Conservation (phyloP, 2,888 invertebrate genomes). For the Andrena marginata region DNA sequence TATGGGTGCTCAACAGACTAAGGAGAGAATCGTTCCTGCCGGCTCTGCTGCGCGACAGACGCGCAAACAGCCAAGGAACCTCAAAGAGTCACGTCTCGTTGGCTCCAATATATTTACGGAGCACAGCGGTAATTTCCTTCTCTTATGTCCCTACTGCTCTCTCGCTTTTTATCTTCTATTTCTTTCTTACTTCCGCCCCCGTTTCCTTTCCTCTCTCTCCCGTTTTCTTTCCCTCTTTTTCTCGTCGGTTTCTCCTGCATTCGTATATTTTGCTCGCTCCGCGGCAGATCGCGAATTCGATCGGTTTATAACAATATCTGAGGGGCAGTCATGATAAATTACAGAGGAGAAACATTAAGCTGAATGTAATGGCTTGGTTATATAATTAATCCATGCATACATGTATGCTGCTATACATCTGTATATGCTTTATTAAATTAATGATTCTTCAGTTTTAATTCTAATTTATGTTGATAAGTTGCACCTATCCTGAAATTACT, state of each 20-base stretch:
- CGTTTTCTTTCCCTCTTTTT: constrained; percentile 33
- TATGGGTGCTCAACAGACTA: constrained; percentile 98
- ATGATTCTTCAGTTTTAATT: constrained; percentile 23
- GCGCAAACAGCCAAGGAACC: constrained; percentile 91
- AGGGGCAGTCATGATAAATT: constrained; percentile 1
- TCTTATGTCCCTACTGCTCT: constrained; percentile 41
- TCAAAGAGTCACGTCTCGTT: constrained; percentile 93
- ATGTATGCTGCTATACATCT: neutral
- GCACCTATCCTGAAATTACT: neutral
- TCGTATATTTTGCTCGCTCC: constrained; percentile 29
- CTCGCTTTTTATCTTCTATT: constrained; percentile 49
- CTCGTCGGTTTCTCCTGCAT: neutral
- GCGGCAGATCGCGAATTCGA: constrained; percentile 13
- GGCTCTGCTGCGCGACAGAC: constrained; percentile 90
- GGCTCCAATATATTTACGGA: constrained; percentile 97
- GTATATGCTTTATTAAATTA: constrained; percentile 13
- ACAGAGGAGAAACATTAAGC: constrained; percentile 1
- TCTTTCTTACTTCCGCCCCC: constrained; percentile 52
- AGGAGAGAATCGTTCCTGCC: constrained; percentile 92
- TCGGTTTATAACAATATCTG: constrained; percentile 2
- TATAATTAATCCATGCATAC: constrained; percentile 37
- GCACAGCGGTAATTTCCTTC: constrained; percentile 92
- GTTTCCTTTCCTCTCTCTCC: constrained; percentile 48
- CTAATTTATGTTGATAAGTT: neutral
- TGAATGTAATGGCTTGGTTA: constrained; percentile 29